These are phyloP conservation scores for Noctua janthe DNA, from an alignment of 2,888 invertebrate species.

Conservation along the genomic window DNA sequence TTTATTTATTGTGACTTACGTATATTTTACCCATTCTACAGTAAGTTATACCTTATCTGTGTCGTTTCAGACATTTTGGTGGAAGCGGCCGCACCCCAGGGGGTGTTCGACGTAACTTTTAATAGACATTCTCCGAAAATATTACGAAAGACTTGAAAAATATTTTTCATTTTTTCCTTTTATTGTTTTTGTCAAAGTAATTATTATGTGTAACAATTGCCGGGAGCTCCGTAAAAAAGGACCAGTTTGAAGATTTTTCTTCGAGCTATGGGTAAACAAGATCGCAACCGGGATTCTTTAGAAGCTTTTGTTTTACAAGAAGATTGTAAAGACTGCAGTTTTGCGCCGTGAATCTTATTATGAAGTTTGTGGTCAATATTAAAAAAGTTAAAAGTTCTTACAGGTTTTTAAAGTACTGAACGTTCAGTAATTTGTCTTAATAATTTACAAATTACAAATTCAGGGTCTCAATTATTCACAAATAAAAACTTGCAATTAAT, in stretches of 20 bases:
- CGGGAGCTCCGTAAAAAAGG: conserved; percentile 9
- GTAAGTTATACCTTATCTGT: conserved; percentile 60
- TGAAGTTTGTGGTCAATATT: not conserved
- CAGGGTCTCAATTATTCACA: not conserved
- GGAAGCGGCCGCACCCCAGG: conserved; percentile 34
- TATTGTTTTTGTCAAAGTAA: conserved; percentile 54
- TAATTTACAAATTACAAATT: not conserved
- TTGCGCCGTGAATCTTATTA: not conserved
- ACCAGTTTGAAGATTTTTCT: conserved; percentile 8
- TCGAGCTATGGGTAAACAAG: conserved; percentile 14
- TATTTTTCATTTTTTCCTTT: conserved; percentile 27
- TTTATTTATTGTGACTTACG: conserved; percentile 1
- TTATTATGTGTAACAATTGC: conserved; percentile 35
- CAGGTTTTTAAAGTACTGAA: not conserved
- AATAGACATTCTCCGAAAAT: conserved; percentile 55
- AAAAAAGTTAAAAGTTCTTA: not conserved
- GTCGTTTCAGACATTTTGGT: conserved; percentile 58
- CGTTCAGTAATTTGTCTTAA: not conserved
- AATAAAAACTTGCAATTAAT: not conserved
- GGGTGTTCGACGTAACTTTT: conserved; percentile 58
- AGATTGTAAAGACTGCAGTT: conserved; percentile 13
- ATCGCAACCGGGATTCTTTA: conserved; percentile 15
- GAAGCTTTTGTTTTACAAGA: conserved; percentile 6
- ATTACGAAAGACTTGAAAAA: conserved; percentile 28
- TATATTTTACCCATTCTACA: conserved; percentile 36